Base-by-base conservation (phyloP, 2,113 vertebrate genomes). In the Platycercus adscitus region DNA sequence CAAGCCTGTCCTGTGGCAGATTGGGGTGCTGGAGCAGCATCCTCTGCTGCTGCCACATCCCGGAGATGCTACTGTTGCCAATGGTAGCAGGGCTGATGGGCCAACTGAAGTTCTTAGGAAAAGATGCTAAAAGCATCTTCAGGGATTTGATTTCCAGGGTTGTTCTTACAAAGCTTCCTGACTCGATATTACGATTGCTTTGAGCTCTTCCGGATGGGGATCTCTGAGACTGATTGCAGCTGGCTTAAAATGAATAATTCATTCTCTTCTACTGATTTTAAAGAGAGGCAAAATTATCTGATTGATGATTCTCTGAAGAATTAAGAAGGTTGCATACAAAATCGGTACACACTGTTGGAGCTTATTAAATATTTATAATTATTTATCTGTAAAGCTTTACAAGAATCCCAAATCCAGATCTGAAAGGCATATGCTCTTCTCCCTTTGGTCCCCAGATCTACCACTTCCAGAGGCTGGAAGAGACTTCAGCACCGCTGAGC, bases 161-260 rank as follows among this genome's bases (percentile, higher is more conserved):
- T 58, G 14, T 6, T 83, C 39, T 81, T 63, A 24, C 47, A 70
- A 39, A 83, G 73, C 43, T 86, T 52, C 80, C 89, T 84, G 69
- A 56, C 55, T 95, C 66, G 21, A 20, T 93, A 43, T 11, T 75
- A 31, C 1, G 0, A 78, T 41, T 81, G 86, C 61, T 95, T 93
- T 75, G 61, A 92, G 81, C 24, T 92, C 26, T 70, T 86, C 68
- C 0, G 1, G 46, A 41, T 49, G 46, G 68, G 53, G 70, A 81
- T 71, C 76, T 84, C 86, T 50, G 43, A 81, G 76, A 28, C 86
- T 86, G 86, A 81, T 43, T 95, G 81, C 87, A 92, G 78, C 60
- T 89, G 50, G 10, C 35, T 92, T 65, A 31, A 92, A 81, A 93
- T 91, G 43, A 97, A 89, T 96, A 94, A 96, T 95, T 95, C 78